Evolutionary conservation across 2,113 vertebrate species (phyloP), one percentile per base, ranked within the genome.

Genomic region (Notarius lentiginosus): DNA sequence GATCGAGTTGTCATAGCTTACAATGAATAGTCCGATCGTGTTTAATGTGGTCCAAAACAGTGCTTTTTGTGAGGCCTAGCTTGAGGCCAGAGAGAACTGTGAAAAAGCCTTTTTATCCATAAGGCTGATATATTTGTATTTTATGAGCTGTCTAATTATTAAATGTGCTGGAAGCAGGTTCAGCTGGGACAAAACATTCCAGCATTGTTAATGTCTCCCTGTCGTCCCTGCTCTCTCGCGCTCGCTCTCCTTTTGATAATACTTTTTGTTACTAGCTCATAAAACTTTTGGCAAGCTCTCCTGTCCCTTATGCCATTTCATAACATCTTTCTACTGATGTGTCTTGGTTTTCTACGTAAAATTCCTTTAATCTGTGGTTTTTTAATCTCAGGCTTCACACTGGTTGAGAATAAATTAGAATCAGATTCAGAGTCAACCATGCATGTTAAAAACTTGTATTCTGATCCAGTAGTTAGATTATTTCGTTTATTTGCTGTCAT

Each of bases 111-210:
- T 87, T 86, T 82, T 88, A 89, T 88, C 70, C 70, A 17, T 76
- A 41, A 92, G 84, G 60, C 81, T 89, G 86, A 93, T 92, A 87
- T 88, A 90, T 89, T 89, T 82, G 55, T 91, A 70, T 88, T 94
- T 95, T 95, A 94, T 95, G 94, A 94, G 92, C 93, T 93, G 94
- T 94, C 93, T 94, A 94, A 94, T 95, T 94, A 94, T 93, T 93
- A 93, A 93, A 94, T 92, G 93, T 93, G 92, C 92, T 90, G 87
- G 91, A 93, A 92, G 91, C 90, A 72, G 82, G 89, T 89, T 91
- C 88, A 91, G 89, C 86, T 60, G 88, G 91, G 90, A 95, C 93
- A 91, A 88, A 93, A 93, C 95, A 93, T 95, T 95, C 94, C 94
- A 94, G 92, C 84, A 91, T 89, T 92, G 61, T 94, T 94, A 94